Evolutionary conservation across 2,797 vertebrate species (phyloP), one percentile per base, ranked within the genome.

Genomic region (Neosilurus mollespiculum): DNA sequence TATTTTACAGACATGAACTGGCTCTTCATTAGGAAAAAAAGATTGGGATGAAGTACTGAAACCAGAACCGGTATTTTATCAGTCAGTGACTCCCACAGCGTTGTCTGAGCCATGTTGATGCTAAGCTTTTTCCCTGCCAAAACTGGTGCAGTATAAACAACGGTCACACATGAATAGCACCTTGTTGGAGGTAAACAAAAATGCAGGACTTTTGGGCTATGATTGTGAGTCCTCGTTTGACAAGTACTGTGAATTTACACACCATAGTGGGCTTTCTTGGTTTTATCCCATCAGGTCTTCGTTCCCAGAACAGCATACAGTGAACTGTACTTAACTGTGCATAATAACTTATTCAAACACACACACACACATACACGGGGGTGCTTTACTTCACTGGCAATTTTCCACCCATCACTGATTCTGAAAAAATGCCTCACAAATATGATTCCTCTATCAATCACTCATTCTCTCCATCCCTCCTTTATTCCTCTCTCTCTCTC

Each of bases 161-260:
- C 90, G 91, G 86, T 89, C 88, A 91, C 84, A 90, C 87, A 89
- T 93, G 93, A 93, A 93, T 93, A 93, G 93, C 92, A 72, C 2
- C 10, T 72, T 72, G 49, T 72, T 94, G 89, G 80, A 91, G 89
- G 89, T 78, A 73, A 93, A 91, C 89, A 91, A 93, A 89, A 72
- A 72, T 76, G 87, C 86, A 90, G 84, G 88, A 87, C 91, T 89
- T 89, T 89, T 84, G 34, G 89, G 8, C 82, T 91, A 88, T 92
- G 83, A 90, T 93, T 94, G 37, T 70, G n/a, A 70, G 49, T n/a
- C 8, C 30, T 66, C 6, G 1, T 66, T 66, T 93, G 92, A 91
- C 85, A 84, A 92, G 82, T 93, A 93, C 94, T 91, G 92, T 94
- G 91, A 93, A 49, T 72, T 72, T 72, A 26, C n/a, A 72, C 49